A percentile compares a stretch with the other conserved stretches of the same genome.
Evolutionary conservation across 2,888 invertebrate genomes (phyloP).

Genomic region (Meteorus cinctellus): DNA sequence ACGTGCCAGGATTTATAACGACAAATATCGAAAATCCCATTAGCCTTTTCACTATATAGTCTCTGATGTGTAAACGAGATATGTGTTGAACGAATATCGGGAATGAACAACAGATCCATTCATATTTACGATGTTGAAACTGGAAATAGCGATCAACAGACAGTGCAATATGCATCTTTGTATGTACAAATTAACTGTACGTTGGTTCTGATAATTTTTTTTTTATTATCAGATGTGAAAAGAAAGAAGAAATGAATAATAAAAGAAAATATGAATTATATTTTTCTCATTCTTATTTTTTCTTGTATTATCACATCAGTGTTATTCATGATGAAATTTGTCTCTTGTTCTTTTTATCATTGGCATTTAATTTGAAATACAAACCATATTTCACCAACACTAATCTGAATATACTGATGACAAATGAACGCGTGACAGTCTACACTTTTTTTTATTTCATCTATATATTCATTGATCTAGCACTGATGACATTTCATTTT

Average conservation of each 20-base stretch:
- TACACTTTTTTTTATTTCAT: background rate
- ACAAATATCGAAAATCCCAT: conserved; percentile 55
- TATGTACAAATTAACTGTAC: background rate
- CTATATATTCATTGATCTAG: background rate
- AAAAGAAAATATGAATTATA: too few species aligned
- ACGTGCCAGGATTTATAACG: conserved; percentile 50
- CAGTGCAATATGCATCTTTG: conserved; percentile 6
- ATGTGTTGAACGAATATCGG: conserved; percentile 8
- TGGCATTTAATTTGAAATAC: conserved; percentile 5
- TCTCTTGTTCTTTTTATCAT: background rate
- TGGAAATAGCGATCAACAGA: background rate
- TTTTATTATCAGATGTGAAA: background rate
- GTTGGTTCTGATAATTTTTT: background rate
- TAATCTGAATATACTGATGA: background rate
- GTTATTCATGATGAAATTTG: too few species aligned
- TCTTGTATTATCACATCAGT: background rate
- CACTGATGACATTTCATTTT: background rate
- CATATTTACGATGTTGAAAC: conserved; percentile 24
- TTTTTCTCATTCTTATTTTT: background rate
- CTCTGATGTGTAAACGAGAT: conserved; percentile 36
- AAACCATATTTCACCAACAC: background rate
- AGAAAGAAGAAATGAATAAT: too few species aligned
- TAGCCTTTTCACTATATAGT: conserved; percentile 44
- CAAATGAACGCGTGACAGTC: background rate
- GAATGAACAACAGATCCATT: background rate